Conservation (phyloP, 2,797 vertebrate species). For the Enteromius trimaculatus region DNA sequence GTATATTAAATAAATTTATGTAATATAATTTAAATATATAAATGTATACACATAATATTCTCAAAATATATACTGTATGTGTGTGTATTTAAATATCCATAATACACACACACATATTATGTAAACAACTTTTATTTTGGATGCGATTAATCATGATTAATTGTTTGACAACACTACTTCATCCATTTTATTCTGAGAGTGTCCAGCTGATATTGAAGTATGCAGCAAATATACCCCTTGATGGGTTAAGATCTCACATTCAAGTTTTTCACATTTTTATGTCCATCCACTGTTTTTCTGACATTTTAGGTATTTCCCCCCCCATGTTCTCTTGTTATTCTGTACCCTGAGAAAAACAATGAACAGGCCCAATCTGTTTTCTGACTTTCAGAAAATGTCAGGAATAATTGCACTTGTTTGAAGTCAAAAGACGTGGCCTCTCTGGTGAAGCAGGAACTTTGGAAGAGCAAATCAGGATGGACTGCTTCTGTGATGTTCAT, state of each 20-base stretch:
- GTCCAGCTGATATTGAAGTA: slow-evolving; percentile 2
- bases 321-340: slow-evolving; percentile 8
- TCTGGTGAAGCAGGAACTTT: slow-evolving; percentile 34
- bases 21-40: too few species aligned
- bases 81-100: too few species aligned
- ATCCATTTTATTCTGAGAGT: not conserved
- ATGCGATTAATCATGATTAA: too few species aligned
- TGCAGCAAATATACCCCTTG: slow-evolving; percentile 9
- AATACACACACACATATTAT: too few species aligned
- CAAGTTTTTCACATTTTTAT: not conserved
- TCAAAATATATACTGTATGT: too few species aligned
- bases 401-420: slow-evolving; percentile 39
- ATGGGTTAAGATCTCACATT: slow-evolving; percentile 7
- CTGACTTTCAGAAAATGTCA: slow-evolving; percentile 24
- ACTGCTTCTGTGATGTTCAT: slow-evolving; percentile 8
- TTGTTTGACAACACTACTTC: not conserved
- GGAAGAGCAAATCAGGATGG: slow-evolving; percentile 31
- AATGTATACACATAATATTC: too few species aligned
- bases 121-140: too few species aligned
- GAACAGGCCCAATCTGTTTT: slow-evolving; percentile 12
- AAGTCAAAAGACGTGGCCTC: slow-evolving; percentile 47
- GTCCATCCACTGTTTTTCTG: slow-evolving; percentile 14
- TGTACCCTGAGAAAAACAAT: slow-evolving; percentile 36
- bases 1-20: too few species aligned
- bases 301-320: slow-evolving; percentile 32